Conservation (phyloP, 1,140 invertebrate species). For the Platyscapa corneri region DNA sequence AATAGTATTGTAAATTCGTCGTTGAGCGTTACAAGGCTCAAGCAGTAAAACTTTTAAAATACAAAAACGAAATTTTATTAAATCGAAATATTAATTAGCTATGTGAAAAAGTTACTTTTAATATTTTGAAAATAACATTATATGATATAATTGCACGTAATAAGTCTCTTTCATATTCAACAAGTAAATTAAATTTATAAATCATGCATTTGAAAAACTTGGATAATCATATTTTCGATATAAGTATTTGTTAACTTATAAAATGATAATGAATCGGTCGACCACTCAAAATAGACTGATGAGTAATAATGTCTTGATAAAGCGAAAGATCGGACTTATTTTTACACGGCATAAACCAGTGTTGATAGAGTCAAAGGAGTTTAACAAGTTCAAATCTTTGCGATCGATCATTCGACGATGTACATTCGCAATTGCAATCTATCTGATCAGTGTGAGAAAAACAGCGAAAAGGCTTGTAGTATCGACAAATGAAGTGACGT, state of each 20-base stretch:
- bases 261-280: no score
- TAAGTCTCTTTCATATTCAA: no score
- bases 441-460: slow-evolving; percentile 35
- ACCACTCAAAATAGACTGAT: no score
- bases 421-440: slow-evolving; percentile 15
- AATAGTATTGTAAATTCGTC: background rate
- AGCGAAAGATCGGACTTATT: background rate
- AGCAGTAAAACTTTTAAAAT: background rate
- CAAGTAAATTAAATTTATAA: background rate
- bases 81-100: background rate
- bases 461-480: slow-evolving; percentile 33
- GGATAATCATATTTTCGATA: background rate
- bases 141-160: no score
- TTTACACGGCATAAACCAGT: background rate
- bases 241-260: no score
- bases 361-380: slow-evolving; percentile 24
- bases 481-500: slow-evolving; percentile 31
- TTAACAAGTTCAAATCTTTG: slow-evolving; percentile 26
- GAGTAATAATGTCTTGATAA: background rate
- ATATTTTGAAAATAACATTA: background rate
- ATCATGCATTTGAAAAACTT: background rate
- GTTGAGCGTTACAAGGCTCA: background rate
- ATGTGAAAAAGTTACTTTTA: background rate
- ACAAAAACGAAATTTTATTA: background rate
- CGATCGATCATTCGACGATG: slow-evolving; percentile 37